Conservation (phyloP, 2,113 vertebrate species). For the Falco punctatus region DNA sequence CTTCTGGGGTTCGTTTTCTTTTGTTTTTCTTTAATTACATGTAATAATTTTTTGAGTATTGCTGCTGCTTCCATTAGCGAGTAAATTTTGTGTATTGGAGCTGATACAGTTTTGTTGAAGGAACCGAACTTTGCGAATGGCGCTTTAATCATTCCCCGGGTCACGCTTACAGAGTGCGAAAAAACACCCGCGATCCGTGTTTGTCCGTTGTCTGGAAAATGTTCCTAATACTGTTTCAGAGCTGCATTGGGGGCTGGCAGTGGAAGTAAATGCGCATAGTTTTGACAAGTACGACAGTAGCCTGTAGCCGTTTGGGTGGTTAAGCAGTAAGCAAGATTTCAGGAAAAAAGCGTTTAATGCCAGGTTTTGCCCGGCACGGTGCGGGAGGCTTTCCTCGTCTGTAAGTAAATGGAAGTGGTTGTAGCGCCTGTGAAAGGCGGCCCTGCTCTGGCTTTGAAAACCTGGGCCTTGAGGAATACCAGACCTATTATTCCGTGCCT, state of each 20-base stretch:
- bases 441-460: neutral
- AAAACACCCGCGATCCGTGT: neutral
- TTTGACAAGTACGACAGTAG: slow-evolving; percentile 38
- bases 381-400: neutral
- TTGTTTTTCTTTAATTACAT: neutral
- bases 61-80: neutral
- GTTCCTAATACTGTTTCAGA: neutral
- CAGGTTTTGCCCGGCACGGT: neutral
- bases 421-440: neutral
- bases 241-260: neutral
- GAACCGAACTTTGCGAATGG: neutral
- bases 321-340: neutral
- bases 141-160: neutral
- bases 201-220: neutral
- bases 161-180: neutral
- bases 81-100: neutral
- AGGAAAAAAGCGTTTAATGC: neutral
- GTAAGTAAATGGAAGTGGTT: neutral
- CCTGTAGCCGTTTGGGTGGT: slow-evolving; percentile 2
- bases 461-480: slow-evolving; percentile 35
- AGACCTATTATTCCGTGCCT: slow-evolving; percentile 18
- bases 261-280: neutral
- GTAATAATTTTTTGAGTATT: neutral
- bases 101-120: neutral
- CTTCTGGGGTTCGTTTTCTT: rapidly evolving